phyloP scores from a whole-genome alignment of 2,797 vertebrate species.

The Vultur gryphus region DNA sequence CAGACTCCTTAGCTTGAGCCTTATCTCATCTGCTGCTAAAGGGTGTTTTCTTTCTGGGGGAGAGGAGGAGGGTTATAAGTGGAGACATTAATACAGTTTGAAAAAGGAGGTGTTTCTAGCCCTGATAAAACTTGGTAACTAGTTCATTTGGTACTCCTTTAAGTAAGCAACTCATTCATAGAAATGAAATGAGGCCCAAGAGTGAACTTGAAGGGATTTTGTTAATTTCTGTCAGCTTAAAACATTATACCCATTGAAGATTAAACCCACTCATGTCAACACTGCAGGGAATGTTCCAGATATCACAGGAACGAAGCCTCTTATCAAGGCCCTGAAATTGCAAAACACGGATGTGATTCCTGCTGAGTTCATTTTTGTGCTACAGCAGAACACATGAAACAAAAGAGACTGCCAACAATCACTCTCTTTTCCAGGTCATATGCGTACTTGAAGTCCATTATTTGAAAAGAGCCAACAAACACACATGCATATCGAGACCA shows the following conservation, averaged over 20 bases:
- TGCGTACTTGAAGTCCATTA: not conserved
- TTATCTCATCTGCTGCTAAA: not conserved
- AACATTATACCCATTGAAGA: not conserved
- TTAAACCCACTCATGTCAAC: not conserved
- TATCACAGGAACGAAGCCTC: not conserved
- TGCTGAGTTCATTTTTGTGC: not conserved
- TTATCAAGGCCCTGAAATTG: not conserved
- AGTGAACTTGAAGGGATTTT: not conserved
- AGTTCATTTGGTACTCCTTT: not conserved
- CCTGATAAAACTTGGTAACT: not conserved
- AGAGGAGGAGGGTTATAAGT: not conserved
- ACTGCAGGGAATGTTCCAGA: not conserved
- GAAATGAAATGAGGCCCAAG: not conserved
- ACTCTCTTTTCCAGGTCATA: not conserved
- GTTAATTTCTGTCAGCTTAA: not conserved
- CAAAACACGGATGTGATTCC: not conserved
- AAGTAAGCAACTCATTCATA: not conserved
- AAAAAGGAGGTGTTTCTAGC: not conserved
- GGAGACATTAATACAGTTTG: not conserved
- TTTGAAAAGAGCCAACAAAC: not conserved
- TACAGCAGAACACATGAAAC: not conserved
- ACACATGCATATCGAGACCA: not conserved
- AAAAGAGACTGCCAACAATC: not conserved
- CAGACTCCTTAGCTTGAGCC: not conserved
- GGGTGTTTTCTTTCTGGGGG: not conserved